phyloP scores from a whole-genome alignment of 2,888 invertebrate genomes.

The Dasypogon diadema region DNA sequence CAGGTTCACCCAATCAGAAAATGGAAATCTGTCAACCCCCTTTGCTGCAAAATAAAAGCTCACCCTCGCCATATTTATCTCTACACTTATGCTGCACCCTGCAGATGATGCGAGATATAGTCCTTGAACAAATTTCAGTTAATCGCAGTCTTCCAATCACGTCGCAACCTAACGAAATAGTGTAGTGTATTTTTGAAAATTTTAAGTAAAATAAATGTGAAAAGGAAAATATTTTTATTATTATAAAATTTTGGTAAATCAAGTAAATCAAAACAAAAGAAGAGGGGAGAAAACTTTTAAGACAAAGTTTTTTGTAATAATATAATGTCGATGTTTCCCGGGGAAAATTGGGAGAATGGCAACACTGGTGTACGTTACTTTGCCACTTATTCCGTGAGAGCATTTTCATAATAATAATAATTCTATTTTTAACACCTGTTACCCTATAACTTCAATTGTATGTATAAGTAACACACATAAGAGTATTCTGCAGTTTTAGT shows the following conservation, averaged over 20 bases:
- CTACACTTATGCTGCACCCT: no score
- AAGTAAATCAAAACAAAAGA: neutral
- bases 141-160: slow-evolving; percentile 34
- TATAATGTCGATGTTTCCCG: slow-evolving; percentile 57
- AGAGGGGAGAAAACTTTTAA: slow-evolving; percentile 22
- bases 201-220: neutral
- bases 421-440: slow-evolving; percentile 38
- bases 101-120: neutral
- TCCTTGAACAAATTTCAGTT: slow-evolving; percentile 23
- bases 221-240: neutral
- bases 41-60: slow-evolving; percentile 1
- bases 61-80: neutral
- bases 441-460: neutral
- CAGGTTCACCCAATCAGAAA: slow-evolving; percentile 18
- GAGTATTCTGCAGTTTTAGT: slow-evolving; percentile 22
- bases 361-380: slow-evolving; percentile 58
- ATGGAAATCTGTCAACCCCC: slow-evolving; percentile 23
- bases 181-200: neutral
- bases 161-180: neutral
- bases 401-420: slow-evolving; percentile 40
- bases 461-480: neutral
- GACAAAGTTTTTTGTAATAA: slow-evolving; percentile 18
- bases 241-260: neutral
- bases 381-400: slow-evolving; percentile 57
- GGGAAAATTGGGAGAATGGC: slow-evolving; percentile 58